Evolutionary conservation across 2,888 invertebrate genomes (phyloP).

Genomic region (Hypena proboscidalis): DNA sequence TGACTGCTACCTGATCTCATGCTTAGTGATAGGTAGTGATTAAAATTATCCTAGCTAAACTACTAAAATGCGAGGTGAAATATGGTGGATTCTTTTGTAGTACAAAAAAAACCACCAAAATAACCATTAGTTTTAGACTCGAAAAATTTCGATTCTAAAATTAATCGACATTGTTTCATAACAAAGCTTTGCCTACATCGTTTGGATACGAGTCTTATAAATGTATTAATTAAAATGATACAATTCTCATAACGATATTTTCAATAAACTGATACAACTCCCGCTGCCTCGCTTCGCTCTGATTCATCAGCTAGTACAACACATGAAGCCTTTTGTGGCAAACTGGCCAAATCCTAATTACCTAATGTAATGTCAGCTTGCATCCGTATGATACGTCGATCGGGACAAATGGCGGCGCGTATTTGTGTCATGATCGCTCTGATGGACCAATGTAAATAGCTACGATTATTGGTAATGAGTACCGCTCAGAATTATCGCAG

Average conservation of each 20-base stretch:
- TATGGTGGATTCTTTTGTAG: no score
- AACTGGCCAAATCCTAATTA: conserved; percentile 35
- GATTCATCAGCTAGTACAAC: conserved; percentile 24
- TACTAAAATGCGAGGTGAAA: no score
- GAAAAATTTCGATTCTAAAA: no score
- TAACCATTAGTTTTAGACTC: no score
- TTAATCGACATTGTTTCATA: no score
- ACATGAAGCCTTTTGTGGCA: conserved; percentile 27
- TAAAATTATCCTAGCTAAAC: no score
- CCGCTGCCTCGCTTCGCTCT: background rate
- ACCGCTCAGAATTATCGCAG: background rate
- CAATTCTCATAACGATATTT: background rate
- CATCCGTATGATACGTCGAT: conserved; percentile 16
- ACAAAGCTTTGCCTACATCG: no score
- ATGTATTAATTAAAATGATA: background rate
- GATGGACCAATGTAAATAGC: conserved; percentile 4
- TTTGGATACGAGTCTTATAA: no score
- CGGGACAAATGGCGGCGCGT: conserved; percentile 12
- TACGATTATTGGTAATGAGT: background rate
- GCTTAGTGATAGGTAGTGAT: no score
- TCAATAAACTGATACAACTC: background rate
- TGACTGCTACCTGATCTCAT: no score
- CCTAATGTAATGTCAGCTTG: conserved; percentile 32
- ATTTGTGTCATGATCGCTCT: conserved; percentile 8
- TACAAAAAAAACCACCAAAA: no score